Conservation (phyloP, 1,140 invertebrate genomes). For the Liolophura sinensis region DNA sequence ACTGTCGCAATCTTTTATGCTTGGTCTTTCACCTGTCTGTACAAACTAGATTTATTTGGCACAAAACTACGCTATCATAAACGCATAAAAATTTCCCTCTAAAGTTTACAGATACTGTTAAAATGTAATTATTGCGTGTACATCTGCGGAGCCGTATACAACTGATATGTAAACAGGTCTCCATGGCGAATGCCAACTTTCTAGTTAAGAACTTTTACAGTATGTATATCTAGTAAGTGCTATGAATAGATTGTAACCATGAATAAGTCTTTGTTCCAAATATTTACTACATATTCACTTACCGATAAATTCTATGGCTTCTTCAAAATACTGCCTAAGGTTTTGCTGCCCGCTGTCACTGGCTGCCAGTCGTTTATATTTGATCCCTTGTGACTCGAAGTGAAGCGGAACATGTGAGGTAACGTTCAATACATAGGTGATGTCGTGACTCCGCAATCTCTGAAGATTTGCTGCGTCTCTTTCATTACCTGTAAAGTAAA, state of each 20-base stretch:
- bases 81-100: not conserved
- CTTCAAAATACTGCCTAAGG: constrained; percentile 89
- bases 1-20: not conserved
- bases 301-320: constrained; percentile 90
- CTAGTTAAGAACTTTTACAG: too few species aligned
- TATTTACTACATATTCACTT: constrained; percentile 62
- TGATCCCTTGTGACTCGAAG: constrained; percentile 72
- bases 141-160: too few species aligned
- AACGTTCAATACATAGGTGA: constrained; percentile 71
- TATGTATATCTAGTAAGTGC: too few species aligned
- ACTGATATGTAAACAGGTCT: too few species aligned
- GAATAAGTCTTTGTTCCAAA: too few species aligned
- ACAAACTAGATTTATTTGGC: not conserved
- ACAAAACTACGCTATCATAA: not conserved
- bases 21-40: not conserved
- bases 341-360: constrained; percentile 86
- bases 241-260: too few species aligned
- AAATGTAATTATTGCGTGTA: too few species aligned
- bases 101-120: not conserved
- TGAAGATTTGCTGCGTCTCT: constrained; percentile 77
- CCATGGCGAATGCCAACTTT: too few species aligned
- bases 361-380: constrained; percentile 81
- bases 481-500: constrained; percentile 69
- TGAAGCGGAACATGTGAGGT: constrained; percentile 77
- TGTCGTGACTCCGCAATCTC: constrained; percentile 62